Conservation (phyloP, 2,888 invertebrate genomes). For the Cataglyphis altisquamis region DNA sequence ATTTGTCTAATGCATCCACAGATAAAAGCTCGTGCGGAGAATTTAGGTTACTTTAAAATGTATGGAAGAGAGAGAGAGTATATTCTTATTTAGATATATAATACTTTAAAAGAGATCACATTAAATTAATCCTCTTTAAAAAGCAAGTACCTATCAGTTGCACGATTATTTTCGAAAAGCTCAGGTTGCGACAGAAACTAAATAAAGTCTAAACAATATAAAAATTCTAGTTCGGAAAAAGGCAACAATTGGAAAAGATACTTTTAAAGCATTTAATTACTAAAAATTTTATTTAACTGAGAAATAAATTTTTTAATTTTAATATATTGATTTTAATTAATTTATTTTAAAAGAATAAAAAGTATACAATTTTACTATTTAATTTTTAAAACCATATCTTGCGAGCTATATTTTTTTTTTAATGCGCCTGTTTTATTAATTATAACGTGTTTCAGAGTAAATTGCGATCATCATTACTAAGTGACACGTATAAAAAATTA, state of each 20-base stretch:
- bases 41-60: background rate
- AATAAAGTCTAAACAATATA: background rate
- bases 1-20: slow-evolving; percentile 21
- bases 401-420: background rate
- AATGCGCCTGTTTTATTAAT: background rate
- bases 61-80: background rate
- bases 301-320: background rate
- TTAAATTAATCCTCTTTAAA: background rate
- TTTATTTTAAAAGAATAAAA: background rate
- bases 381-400: background rate
- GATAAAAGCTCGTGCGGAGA: background rate
- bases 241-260: background rate
- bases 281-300: background rate
- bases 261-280: background rate
- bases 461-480: background rate
- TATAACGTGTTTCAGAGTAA: background rate
- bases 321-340: background rate
- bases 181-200: background rate
- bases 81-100: background rate
- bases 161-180: background rate
- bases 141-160: background rate
- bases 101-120: background rate
- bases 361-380: background rate
- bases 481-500: background rate
- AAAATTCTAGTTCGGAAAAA: background rate